These are phyloP conservation scores for Pseudochirops corinnae DNA, from an alignment of 2,797 vertebrate species.

Conservation along the genomic window DNA sequence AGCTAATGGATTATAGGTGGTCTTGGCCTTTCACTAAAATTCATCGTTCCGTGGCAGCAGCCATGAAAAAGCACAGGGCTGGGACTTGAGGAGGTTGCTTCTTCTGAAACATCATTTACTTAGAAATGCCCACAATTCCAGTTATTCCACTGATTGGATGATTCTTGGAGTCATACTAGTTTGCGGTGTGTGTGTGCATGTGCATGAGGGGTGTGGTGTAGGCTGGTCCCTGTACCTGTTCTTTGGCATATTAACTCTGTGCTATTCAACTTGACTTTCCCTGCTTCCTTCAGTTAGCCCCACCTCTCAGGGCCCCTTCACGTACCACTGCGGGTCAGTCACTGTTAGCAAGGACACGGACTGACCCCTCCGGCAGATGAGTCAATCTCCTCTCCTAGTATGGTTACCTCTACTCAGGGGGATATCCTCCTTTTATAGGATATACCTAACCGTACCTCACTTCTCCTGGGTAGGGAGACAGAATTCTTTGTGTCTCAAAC, in stretches of 20 bases:
- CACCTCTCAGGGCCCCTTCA: not conserved
- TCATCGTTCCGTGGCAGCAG: not conserved
- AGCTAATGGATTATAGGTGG: no score
- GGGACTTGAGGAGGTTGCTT: not conserved
- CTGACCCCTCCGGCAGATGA: not conserved
- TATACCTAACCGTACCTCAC: not conserved
- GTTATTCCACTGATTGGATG: constrained; percentile 35
- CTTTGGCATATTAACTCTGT: not conserved
- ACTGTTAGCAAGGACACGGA: not conserved
- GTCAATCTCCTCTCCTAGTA: not conserved
- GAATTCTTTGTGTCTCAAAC: not conserved
- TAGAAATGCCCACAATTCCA: constrained; percentile 45
- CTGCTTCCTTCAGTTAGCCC: not conserved
- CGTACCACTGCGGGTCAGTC: not conserved
- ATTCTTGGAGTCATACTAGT: constrained; percentile 27
- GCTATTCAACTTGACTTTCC: not conserved
- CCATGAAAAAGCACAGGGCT: constrained; percentile 7
- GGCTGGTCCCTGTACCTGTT: not conserved
- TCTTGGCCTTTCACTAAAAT: not conserved
- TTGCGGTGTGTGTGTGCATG: not conserved
- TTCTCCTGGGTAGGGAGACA: not conserved
- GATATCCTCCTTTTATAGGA: not conserved
- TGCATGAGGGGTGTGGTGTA: no score
- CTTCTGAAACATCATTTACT: constrained; percentile 35
- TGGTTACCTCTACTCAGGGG: not conserved